Percentiles rank a stretch among this genome's conserved stretches.
Conservation (phyloP, 2,797 vertebrate species). For the Cyprinodon diabolis region DNA sequence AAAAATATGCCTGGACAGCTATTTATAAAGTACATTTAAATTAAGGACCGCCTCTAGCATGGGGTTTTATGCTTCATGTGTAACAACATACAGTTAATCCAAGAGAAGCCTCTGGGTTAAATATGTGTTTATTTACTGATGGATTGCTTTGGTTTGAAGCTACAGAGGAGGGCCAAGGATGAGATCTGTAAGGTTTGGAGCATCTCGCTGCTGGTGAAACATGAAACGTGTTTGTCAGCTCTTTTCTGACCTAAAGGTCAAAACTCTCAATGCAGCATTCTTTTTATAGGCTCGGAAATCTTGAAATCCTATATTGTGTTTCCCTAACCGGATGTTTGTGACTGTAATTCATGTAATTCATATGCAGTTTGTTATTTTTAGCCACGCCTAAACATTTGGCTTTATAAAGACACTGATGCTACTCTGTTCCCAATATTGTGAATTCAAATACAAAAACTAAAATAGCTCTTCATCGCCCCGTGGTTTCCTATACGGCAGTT, state of each 20-base stretch:
- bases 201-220: slow-evolving; percentile 66
- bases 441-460: neutral
- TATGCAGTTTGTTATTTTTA: slow-evolving; percentile 9
- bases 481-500: neutral
- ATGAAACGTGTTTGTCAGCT: slow-evolving; percentile 78
- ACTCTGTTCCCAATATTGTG: neutral
- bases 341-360: slow-evolving; percentile 18
- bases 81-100: slow-evolving; percentile 16
- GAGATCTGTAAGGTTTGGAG: slow-evolving; percentile 47
- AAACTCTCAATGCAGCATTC: slow-evolving; percentile 66
- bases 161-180: slow-evolving; percentile 53
- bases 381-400: neutral
- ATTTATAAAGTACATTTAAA: slow-evolving; percentile 39
- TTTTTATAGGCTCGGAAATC: slow-evolving; percentile 65
- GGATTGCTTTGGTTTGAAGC: slow-evolving; percentile 70
- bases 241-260: slow-evolving; percentile 78
- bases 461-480: neutral
- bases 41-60: slow-evolving; percentile 48
- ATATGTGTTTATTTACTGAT: slow-evolving; percentile 50
- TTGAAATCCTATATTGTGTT: slow-evolving; percentile 47
- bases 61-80: slow-evolving; percentile 49
- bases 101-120: slow-evolving; percentile 55
- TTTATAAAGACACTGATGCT: neutral
- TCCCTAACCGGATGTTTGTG: slow-evolving; percentile 14
- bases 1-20: slow-evolving; percentile 50